A percentile compares a stretch with the other conserved stretches of the same genome.
These are phyloP conservation scores for Epizoanthus rinbou DNA, from an alignment of 92 coral and sea anemone genomes.

Conservation along the genomic window DNA sequence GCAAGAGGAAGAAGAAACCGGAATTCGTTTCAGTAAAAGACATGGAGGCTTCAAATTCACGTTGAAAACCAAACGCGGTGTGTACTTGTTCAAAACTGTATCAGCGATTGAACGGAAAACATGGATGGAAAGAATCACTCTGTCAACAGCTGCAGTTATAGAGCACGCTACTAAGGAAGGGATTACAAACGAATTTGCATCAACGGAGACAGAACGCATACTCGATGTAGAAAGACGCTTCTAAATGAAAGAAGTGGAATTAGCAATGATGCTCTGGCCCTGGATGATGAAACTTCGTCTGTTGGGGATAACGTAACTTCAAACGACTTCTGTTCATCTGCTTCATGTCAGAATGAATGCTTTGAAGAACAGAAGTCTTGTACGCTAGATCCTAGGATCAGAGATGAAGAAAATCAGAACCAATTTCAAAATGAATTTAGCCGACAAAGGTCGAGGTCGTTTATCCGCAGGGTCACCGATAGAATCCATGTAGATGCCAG, in stretches of 20 bases:
- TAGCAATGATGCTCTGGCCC: slow-evolving; percentile 13
- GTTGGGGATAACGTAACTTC: background rate
- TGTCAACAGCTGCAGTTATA: slow-evolving; percentile 6
- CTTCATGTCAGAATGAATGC: too few relatives aligned
- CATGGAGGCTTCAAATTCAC: slow-evolving; percentile 63
- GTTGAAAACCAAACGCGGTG: slow-evolving; percentile 69
- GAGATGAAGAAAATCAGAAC: background rate
- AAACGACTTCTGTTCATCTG: too few relatives aligned
- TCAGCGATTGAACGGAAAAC: slow-evolving; percentile 55
- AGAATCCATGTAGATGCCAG: background rate
- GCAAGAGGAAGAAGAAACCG: background rate
- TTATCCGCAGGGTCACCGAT: background rate
- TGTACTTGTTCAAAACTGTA: slow-evolving; percentile 73
- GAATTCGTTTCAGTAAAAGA: background rate
- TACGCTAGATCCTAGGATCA: too few relatives aligned
- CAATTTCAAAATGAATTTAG: background rate
- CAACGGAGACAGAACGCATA: background rate
- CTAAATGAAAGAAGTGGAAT: background rate
- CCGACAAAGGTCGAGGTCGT: slow-evolving; percentile 16
- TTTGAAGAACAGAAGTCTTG: too few relatives aligned
- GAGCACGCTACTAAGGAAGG: background rate
- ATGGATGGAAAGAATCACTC: slow-evolving; percentile 49
- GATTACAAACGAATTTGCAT: background rate
- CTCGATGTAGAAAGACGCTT: background rate
- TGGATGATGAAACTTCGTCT: background rate